Evolutionary conservation across 23 tunicate genomes (phyloP).

Genomic region (Trididemnum nubilum): DNA sequence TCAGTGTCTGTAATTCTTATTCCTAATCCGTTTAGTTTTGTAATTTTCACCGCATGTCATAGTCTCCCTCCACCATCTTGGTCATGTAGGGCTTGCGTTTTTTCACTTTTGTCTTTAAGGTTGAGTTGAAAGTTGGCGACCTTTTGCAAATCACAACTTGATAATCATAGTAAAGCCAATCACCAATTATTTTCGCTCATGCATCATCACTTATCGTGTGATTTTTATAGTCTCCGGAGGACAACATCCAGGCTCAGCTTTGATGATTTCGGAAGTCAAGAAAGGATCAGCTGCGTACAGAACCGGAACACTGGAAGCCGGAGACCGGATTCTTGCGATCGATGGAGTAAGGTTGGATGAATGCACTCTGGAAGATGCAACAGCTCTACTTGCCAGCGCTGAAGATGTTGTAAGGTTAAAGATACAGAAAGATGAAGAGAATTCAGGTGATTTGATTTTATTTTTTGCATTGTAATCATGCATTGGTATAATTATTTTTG

Average conservation of each 20-base stretch:
- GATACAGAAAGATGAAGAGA: slow-evolving; percentile 90
- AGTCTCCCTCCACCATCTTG: neutral
- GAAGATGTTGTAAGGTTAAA: slow-evolving; percentile 93
- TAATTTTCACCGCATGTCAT: too few relatives aligned
- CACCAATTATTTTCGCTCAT: too few relatives aligned
- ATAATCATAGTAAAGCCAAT: too few relatives aligned
- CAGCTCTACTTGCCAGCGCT: slow-evolving; percentile 70
- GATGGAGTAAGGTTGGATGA: slow-evolving; percentile 84
- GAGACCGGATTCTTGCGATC: slow-evolving; percentile 78
- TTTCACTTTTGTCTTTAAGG: too few relatives aligned
- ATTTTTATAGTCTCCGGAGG: slow-evolving; percentile 10
- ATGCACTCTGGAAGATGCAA: slow-evolving; percentile 68
- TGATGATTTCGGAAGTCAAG: slow-evolving; percentile 69
- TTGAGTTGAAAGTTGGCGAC: too few relatives aligned
- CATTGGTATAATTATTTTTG: too few relatives aligned
- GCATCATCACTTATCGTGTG: too few relatives aligned
- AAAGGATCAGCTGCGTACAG: slow-evolving; percentile 94
- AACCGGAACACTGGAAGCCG: slow-evolving; percentile 86
- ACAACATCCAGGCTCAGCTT: slow-evolving; percentile 12
- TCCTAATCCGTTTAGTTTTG: too few relatives aligned
- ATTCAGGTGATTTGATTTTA: slow-evolving; percentile 45
- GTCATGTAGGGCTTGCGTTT: too few relatives aligned
- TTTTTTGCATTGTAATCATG: neutral
- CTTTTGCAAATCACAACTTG: too few relatives aligned
- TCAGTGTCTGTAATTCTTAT: too few relatives aligned